phyloP scores from a whole-genome alignment of 2,113 vertebrate genomes.

The Actenoides hombroni region DNA sequence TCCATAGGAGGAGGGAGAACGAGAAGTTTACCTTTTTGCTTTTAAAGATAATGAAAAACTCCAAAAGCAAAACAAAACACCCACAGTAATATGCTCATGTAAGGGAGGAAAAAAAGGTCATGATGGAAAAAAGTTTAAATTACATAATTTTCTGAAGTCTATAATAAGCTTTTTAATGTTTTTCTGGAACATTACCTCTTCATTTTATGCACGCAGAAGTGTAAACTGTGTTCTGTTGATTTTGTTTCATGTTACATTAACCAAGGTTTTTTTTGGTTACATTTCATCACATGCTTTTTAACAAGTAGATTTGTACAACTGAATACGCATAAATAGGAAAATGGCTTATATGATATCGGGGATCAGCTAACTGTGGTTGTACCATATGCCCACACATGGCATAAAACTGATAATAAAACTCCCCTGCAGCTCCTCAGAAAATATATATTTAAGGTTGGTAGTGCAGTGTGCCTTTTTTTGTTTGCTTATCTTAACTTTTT shows the following conservation, averaged over 20 bases:
- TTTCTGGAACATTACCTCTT: not conserved
- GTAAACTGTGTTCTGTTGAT: not conserved
- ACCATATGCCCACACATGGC: not conserved
- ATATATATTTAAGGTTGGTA: not conserved
- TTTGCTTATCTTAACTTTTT: not conserved
- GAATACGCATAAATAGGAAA: not conserved
- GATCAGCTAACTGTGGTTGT: not conserved
- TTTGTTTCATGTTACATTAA: not conserved
- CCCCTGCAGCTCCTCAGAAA: not conserved
- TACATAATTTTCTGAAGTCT: not conserved
- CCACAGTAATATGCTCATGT: not conserved
- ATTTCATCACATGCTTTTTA: not conserved
- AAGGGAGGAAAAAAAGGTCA: not conserved
- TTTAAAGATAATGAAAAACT: not conserved
- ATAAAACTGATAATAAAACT: not conserved
- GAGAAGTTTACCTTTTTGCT: not conserved
- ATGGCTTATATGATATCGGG: not conserved
- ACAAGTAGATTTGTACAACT: not conserved
- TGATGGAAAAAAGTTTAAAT: not conserved
- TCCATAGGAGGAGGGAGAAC: not conserved
- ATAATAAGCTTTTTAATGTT: not conserved
- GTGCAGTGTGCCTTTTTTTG: not conserved
- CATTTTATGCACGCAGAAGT: accelerated
- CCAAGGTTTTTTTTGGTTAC: not conserved
- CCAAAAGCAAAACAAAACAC: not conserved